These are phyloP conservation scores for Emydoidea blandingii DNA, from an alignment of 2,797 vertebrate genomes.

Conservation along the genomic window DNA sequence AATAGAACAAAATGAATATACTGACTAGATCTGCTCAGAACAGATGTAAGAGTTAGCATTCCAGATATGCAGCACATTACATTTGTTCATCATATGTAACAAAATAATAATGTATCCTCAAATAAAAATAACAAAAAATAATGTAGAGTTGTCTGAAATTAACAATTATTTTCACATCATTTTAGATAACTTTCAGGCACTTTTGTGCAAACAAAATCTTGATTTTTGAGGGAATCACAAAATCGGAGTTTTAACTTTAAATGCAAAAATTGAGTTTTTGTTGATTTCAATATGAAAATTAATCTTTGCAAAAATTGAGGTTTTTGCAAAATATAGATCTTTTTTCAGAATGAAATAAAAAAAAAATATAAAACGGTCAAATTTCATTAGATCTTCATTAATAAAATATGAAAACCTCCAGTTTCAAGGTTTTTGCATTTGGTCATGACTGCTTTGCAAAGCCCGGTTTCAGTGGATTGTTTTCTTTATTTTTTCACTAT, in stretches of 20 bases:
- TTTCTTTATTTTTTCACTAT: too few relatives aligned
- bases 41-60: background rate
- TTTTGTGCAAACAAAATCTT: background rate
- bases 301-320: background rate
- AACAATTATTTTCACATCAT: background rate
- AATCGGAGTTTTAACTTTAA: background rate
- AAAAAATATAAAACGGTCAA: too few relatives aligned
- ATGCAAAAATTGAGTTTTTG: background rate
- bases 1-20: background rate
- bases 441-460: too few relatives aligned
- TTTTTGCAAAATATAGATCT: background rate
- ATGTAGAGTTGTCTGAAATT: background rate
- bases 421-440: background rate
- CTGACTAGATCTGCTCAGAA: background rate
- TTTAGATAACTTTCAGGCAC: background rate
- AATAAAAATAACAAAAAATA: background rate
- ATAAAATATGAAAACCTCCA: background rate
- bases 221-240: background rate
- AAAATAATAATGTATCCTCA: background rate
- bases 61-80: background rate
- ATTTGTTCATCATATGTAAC: background rate
- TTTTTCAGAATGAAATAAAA: background rate
- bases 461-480: too few relatives aligned
- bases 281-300: background rate
- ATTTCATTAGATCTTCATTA: too few relatives aligned